Evolutionary conservation across 2,888 invertebrate genomes (phyloP).

Genomic region (Pocota personata): DNA sequence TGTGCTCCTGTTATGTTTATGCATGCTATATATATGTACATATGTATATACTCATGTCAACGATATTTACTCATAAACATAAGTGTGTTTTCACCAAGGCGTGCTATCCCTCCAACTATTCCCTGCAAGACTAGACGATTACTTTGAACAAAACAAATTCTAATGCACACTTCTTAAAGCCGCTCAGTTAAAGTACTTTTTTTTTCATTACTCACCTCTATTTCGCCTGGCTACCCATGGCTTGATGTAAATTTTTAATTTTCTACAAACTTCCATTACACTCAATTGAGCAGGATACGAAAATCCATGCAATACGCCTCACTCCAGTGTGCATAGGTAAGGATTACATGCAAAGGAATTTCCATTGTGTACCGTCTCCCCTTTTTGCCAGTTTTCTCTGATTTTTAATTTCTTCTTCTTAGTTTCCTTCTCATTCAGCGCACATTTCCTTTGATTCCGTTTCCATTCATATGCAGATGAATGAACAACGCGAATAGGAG

Average conservation of each 20-base stretch:
- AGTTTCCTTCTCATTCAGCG: slow-evolving; percentile 26
- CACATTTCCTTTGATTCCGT: slow-evolving; percentile 46
- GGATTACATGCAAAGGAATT: slow-evolving; percentile 54
- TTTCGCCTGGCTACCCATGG: slow-evolving; percentile 2
- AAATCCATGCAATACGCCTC: slow-evolving; percentile 20
- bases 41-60: no score
- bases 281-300: slow-evolving; percentile 56
- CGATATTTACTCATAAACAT: no score
- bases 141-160: not conserved
- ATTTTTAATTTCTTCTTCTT: slow-evolving; percentile 62
- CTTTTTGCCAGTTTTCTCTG: slow-evolving; percentile 1
- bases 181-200: not conserved
- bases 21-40: no score
- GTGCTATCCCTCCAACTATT: no score
- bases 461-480: slow-evolving; percentile 72
- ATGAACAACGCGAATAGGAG: slow-evolving; percentile 64
- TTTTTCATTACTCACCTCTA: not conserved
- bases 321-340: slow-evolving; percentile 18
- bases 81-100: no score
- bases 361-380: slow-evolving; percentile 34
- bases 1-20: no score
- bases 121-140: no score
- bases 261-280: slow-evolving; percentile 63
- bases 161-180: not conserved
- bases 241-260: slow-evolving; percentile 63